Base-by-base conservation (phyloP, 1,140 invertebrate species). In the Bombus balteatus region DNA sequence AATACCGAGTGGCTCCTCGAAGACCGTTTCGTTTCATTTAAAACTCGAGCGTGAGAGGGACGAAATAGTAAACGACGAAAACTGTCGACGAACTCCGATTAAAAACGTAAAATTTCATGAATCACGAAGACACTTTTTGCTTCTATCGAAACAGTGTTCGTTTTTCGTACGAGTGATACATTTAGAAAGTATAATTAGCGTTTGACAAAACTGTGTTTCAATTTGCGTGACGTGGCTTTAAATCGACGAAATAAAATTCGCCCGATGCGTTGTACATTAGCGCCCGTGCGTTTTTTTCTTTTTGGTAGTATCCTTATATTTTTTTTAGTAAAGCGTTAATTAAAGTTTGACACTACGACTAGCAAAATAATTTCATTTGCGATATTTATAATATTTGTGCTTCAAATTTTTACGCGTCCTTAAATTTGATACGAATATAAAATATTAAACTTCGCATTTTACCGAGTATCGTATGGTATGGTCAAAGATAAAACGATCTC, bases 111-210 rank as follows among this genome's bases (percentile, higher is more conserved):
- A 62, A 62, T 41, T 62, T 41, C 75, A n/a, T 12, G 57, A 77
- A 77, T 57, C 34, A 13, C 34, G 3, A 25, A 34, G 15, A 53
- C 22, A 32, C 32, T 70, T 47, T 80, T 77, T 77, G 9, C 53
- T 18, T 18, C 4, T 22, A 10, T 62, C 53, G 37, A n/a, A 18
- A 77, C 47, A 32, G 37, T 34, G 32, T 53, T 47, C n/a, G 28
- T 9, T 43, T 73, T 43, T 32, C 73, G 43, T 34, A 18, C 43
- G 41, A 74, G 18, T n/a, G 22, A 32, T 15, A 10, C 13, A 32
- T 82, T 82, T 65, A 13, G 32, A 74, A 82, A 47, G 71, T 37
- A 53, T 53, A 47, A 75, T 66, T 83, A 76, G 25, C 72, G 41
- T 66, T 66, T 47, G 25, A 39, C 72, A 39, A 65, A 75, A 66